Percentiles rank a stretch among this genome's conserved stretches.
These are phyloP conservation scores for Tethya wilhelma DNA, from an alignment of 37 sponge, comb jelly and placozoan species.

Conservation along the genomic window DNA sequence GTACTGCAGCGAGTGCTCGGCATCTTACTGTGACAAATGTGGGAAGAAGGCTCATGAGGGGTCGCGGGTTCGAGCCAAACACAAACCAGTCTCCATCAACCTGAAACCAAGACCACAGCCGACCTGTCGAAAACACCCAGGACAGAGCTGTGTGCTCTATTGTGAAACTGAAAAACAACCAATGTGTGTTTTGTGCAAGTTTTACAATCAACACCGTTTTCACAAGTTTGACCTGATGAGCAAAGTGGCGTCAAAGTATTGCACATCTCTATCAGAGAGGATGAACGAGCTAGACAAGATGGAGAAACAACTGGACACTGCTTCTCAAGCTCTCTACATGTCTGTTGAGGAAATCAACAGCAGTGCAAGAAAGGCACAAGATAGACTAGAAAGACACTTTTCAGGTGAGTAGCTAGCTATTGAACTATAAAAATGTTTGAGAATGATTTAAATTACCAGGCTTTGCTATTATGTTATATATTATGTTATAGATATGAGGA, in stretches of 20 bases:
- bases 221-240: constrained; percentile 77
- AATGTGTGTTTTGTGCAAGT: constrained; percentile 90
- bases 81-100: constrained; percentile 77
- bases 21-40: constrained; percentile 72
- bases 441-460: too few species aligned
- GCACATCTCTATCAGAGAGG: constrained; percentile 33
- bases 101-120: constrained; percentile 74
- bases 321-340: constrained; percentile 8
- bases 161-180: constrained; percentile 84
- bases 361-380: constrained; percentile 64
- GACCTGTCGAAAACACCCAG: constrained; percentile 77
- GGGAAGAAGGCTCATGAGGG: constrained; percentile 66
- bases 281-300: constrained; percentile 24
- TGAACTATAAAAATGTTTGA: too few species aligned
- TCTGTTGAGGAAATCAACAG: constrained; percentile 45
- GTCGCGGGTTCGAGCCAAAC: constrained; percentile 61
- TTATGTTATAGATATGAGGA: constrained; percentile 39
- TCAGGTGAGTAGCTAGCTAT: constrained; percentile 43
- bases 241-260: constrained; percentile 65
- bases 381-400: constrained; percentile 72
- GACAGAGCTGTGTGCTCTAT: constrained; percentile 83
- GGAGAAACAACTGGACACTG: constrained; percentile 26
- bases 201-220: constrained; percentile 79
- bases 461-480: background rate
- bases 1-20: constrained; percentile 81